Conservation (phyloP, 2,888 invertebrate species). For the Epirrhoe alternata region DNA sequence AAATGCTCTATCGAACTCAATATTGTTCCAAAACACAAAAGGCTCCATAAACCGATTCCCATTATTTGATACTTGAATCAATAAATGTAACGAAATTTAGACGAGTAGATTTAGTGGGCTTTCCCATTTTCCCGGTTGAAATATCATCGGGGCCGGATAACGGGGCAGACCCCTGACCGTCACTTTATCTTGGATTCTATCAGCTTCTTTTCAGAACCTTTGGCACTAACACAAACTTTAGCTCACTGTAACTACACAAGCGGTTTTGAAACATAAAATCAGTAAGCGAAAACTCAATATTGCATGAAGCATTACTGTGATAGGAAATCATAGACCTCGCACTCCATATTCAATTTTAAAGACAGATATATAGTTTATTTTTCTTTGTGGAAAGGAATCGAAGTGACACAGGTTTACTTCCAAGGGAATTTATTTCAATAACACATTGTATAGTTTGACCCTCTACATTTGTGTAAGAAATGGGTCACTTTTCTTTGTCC, state of each 20-base stretch:
- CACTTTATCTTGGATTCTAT: constrained; percentile 56
- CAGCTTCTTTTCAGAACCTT: constrained; percentile 48
- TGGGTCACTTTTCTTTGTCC: constrained; percentile 32
- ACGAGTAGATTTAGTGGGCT: constrained; percentile 39
- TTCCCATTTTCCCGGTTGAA: constrained; percentile 51
- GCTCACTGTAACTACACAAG: background rate
- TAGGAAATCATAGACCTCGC: background rate
- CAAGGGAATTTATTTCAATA: constrained; percentile 53
- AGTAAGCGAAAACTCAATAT: background rate
- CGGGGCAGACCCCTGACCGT: constrained; percentile 54
- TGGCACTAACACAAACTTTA: constrained; percentile 14
- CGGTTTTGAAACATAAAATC: background rate
- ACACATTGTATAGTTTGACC: constrained; percentile 46
- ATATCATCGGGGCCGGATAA: constrained; percentile 54
- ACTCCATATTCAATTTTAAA: background rate
- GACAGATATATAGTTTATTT: background rate
- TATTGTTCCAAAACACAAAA: constrained; percentile 19
- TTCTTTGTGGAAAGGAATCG: background rate
- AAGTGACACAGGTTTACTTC: constrained; percentile 12
- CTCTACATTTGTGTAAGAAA: constrained; percentile 21
- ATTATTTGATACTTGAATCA: constrained; percentile 38
- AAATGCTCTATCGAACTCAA: constrained; percentile 24
- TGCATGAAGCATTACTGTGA: background rate
- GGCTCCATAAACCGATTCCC: constrained; percentile 12
- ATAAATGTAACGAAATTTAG: constrained; percentile 42